phyloP scores from a whole-genome alignment of 2,113 vertebrate genomes.

The Irena cyanogastra region DNA sequence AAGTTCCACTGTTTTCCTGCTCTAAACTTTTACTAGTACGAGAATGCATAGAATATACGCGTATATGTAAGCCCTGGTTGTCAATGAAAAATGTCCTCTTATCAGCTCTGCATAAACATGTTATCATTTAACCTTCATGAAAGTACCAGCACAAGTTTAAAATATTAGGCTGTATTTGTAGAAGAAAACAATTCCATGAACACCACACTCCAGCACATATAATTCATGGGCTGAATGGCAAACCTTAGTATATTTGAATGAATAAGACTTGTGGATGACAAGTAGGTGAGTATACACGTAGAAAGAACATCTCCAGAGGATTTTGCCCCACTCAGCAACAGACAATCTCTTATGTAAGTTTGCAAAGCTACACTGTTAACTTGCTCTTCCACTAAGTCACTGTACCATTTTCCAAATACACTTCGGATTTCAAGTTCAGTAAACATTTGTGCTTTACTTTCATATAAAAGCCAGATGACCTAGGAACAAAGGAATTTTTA shows the following conservation, averaged over 20 bases:
- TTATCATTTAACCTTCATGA: neutral
- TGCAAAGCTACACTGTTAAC: neutral
- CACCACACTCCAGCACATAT: neutral
- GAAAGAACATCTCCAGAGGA: neutral
- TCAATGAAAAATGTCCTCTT: neutral
- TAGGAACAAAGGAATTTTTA: neutral
- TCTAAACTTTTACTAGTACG: neutral
- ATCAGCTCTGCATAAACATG: neutral
- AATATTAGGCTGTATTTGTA: neutral
- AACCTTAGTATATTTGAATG: neutral
- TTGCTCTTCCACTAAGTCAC: neutral
- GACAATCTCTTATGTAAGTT: neutral
- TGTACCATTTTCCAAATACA: neutral
- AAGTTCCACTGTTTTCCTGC: neutral
- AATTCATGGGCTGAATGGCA: neutral
- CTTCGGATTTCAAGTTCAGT: neutral
- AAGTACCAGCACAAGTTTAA: neutral
- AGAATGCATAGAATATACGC: neutral
- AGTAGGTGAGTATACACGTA: neutral
- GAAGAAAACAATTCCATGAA: neutral
- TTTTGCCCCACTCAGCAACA: neutral
- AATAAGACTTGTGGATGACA: neutral
- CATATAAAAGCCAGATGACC: neutral
- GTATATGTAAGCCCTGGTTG: neutral
- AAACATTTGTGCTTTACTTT: neutral